Evolutionary conservation across 2,888 invertebrate genomes (phyloP).

Genomic region (Dione juno): DNA sequence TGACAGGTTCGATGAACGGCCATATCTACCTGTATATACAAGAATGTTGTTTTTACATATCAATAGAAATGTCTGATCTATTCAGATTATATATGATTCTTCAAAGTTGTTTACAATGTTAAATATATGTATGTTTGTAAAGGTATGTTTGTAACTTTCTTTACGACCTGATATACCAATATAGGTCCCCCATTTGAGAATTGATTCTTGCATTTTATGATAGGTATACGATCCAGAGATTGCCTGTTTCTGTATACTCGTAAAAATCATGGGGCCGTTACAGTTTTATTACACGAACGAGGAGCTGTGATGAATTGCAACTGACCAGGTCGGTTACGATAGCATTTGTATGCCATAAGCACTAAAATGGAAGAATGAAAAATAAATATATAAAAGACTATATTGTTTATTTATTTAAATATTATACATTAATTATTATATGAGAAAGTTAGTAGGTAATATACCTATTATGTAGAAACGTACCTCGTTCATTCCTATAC

Average conservation of each 20-base stretch:
- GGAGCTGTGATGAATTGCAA: slow-evolving; percentile 36
- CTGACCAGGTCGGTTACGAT: slow-evolving; percentile 22
- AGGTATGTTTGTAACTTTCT: slow-evolving; percentile 3
- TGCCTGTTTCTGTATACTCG: slow-evolving; percentile 37
- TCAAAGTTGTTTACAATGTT: neutral
- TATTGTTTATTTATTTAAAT: neutral
- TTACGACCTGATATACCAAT: neutral
- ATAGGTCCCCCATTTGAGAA: slow-evolving; percentile 6
- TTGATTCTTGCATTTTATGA: slow-evolving; percentile 39
- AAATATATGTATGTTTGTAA: no score
- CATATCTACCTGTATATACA: slow-evolving; percentile 18
- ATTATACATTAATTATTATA: no score
- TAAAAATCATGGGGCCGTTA: slow-evolving; percentile 42
- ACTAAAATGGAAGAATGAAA: neutral
- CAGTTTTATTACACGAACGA: slow-evolving; percentile 35
- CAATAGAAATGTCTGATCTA: no score
- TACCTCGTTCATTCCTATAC: no score
- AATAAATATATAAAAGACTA: neutral
- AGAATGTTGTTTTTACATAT: no score
- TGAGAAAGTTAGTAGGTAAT: no score
- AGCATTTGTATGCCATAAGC: neutral
- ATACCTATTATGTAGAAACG: no score
- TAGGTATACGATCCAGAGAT: slow-evolving; percentile 36
- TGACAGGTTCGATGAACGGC: slow-evolving; percentile 35
- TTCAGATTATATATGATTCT: neutral